Evolutionary conservation across 2,797 vertebrate species (phyloP).

Genomic region (Benthosema pterotum): DNA sequence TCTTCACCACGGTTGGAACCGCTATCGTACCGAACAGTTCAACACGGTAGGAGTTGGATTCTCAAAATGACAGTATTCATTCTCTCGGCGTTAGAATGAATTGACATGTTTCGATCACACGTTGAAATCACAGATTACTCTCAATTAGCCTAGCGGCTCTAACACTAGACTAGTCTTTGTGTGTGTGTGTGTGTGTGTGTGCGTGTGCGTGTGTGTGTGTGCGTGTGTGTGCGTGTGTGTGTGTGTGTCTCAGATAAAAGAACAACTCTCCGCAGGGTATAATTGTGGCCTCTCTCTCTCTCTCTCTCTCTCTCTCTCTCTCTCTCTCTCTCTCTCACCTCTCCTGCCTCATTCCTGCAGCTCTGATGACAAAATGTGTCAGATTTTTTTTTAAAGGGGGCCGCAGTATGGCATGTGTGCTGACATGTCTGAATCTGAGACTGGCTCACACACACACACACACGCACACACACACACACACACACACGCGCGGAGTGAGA

Average conservation of each 20-base stretch:
- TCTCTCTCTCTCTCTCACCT: slow-evolving; percentile 21
- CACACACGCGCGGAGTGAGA: slow-evolving; percentile 38
- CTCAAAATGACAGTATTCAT: too few relatives aligned
- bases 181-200: slow-evolving; percentile 5
- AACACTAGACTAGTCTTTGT: too few relatives aligned
- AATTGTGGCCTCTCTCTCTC: slow-evolving; percentile 22
- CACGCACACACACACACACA: slow-evolving; percentile 17
- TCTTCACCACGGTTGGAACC: too few relatives aligned
- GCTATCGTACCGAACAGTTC: too few relatives aligned
- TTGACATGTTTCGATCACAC: too few relatives aligned
- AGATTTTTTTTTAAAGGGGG: slow-evolving; percentile 54
- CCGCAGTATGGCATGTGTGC: slow-evolving; percentile 60
- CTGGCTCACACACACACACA: slow-evolving; percentile 31
- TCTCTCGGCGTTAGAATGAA: too few relatives aligned
- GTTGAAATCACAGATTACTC: too few relatives aligned
- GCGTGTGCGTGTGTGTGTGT: slow-evolving; percentile 16
- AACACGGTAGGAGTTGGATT: too few relatives aligned
- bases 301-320: slow-evolving; percentile 17
- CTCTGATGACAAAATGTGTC: slow-evolving; percentile 71
- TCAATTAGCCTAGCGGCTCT: too few relatives aligned
- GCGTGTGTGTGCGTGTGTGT: slow-evolving; percentile 10
- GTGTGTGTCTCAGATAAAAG: slow-evolving; percentile 30
- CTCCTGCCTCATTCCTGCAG: slow-evolving; percentile 44
- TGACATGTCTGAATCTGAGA: slow-evolving; percentile 70
- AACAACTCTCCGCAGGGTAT: slow-evolving; percentile 19